Evolutionary conservation across 2,888 invertebrate genomes (phyloP), one percentile per base, ranked within the genome.

Genomic region (Coleophora deauratella): DNA sequence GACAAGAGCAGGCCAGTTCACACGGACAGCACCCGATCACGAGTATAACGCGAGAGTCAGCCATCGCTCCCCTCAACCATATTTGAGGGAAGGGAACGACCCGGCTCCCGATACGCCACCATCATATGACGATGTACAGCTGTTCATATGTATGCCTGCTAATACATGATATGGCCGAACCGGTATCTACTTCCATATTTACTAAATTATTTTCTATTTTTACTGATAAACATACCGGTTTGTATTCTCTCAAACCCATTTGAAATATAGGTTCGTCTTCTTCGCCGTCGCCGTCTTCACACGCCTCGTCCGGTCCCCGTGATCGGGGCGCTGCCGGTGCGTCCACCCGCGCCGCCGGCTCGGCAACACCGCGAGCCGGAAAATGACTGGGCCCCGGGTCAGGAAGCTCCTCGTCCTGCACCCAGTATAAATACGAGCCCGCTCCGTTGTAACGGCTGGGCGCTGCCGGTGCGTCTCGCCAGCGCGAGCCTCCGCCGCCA

Each of bases 161-260:
- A 28, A 28, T 28, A 28, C 44, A 37, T 3, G 44, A 41, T 2
- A 46, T n/a, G 2, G 43, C 41, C 0, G 43, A 39, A 7, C 46
- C 46, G 6, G 45, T 45, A 27, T 45, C 45, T 13, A 45, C 31
- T 35, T 45, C 45, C 45, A 45, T 45, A 8, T 13, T 12, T 31
- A 45, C 21, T 2, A n/a, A 8, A 2, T 12, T 33, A 33, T 40
- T 41, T 1, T 43, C 11, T 27, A 46, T 35, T 27, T 15, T 27
- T 1, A 43, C 1, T 7, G 33, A 12, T 1, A 41, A 32, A 41
- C 46, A 12, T 21, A 43, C 43, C 35, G 43, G 41, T 38, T 35
- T 41, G 28, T 46, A 46, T 2, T 38, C 38, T 14, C 3, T 35
- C 12, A 46, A 12, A 4, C 39, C 34, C 37, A 43, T 43, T 28